Evolutionary conservation across 2,113 vertebrate species (phyloP), one percentile per base, ranked within the genome.

Genomic region (Balaenoptera acutorostrata): DNA sequence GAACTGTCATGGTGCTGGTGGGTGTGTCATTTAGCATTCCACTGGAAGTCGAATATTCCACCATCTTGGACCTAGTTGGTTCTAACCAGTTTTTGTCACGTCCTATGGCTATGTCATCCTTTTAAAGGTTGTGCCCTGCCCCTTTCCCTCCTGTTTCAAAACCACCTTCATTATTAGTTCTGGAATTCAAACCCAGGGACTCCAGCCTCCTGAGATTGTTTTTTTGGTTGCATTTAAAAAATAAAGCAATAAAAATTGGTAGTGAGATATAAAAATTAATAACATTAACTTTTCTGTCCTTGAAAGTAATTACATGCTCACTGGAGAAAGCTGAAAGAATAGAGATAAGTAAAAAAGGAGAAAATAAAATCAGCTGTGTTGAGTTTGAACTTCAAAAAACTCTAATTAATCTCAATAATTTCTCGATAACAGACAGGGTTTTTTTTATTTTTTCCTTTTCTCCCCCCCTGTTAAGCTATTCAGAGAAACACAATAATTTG

Each of bases 251-350:
- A 87, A 86, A 90, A 97, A 39, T 55, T 93, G 31, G 41, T 83
- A 93, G 81, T 96, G 68, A 90, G 61, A 86, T 93, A 57, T 63
- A 75, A 93, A 96, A 93, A 95, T 82, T 93, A 95, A 72, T 85
- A 83, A 92, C 49, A 93, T 90, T 83, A 72, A 72, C 80, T 81
- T 95, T 95, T 88, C 69, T 90, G 46, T 88, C 77, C 61, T 93
- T 90, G 80, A 92, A 96, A 96, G 57, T 96, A 94, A 94, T 96
- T 90, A 90, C 69, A 89, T 52, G 61, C 14, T 93, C 20, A 85
- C 61, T 88, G 44, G 36, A 87, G n/a, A 92, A 94, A 95, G 11
- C 36, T 95, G 82, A 81, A 23, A 83, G 95, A 78, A 94, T 31
- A 86, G 84, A 95, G 57, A 71, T 64, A 71, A 93, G 46, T 49